Evolutionary conservation across 1,140 invertebrate species (phyloP), one percentile per base, ranked within the genome.

Genomic region (Brachionus manjavacas): DNA sequence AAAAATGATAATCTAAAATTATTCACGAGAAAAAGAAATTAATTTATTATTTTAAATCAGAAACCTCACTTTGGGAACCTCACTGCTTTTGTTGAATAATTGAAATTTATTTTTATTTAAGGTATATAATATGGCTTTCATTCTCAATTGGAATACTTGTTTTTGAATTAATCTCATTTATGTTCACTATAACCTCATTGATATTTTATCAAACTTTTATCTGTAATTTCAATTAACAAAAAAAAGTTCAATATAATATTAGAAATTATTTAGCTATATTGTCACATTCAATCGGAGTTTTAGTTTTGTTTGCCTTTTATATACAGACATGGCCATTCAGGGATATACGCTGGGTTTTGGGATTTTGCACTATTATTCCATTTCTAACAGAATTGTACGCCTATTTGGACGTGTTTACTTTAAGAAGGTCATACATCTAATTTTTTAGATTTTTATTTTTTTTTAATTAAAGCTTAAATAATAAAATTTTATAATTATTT

Each of bases 351-450:
- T 81, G 52, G 52, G 79, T 81, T 11, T 20, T 81, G 43, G 79
- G 79, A 25, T 81, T 81, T 68, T 81, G 79, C 39, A 81, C 79
- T 11, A 28, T 55, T 20, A 81, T 81, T 81, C 79, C 79, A 64
- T 60, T 68, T 64, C 25, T 64, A n/a, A 64, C 79, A 12, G 79
- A 81, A 81, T 39, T 81, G 4, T 81, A 64, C 14, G 79, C 79
- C 7, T 81, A 81, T 64, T 25, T 64, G 23, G 79, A 81, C 2
- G 25, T 81, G 11, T 81, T 81, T 66, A 2, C 16, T 28, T 64
- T 60, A 20, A 81, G 60, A 68, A 81, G 31, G 46, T 39, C 52
- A 1, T 64, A 64, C 35, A 31, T 81, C 35, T 68, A 81, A 55
- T 74, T 72, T 72, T 39, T 12, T 43, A 25, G 60, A 1, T 23